Conservation (phyloP, 1,140 invertebrate genomes). For the Drosophila truncata region DNA sequence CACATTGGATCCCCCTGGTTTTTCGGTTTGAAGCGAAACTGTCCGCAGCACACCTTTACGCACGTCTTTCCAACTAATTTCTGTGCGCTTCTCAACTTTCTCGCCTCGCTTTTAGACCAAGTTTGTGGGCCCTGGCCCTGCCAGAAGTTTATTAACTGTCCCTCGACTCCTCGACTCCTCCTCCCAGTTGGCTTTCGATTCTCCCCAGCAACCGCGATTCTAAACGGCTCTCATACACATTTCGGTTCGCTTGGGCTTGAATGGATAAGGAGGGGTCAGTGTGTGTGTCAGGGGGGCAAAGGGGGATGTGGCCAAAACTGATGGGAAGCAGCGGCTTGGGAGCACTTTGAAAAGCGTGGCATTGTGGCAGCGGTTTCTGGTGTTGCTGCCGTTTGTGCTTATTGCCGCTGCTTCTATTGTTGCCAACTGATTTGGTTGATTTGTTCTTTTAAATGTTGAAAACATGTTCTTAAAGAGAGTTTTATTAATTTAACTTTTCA, state of each 20-base stretch:
- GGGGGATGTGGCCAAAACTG: conserved; percentile 4
- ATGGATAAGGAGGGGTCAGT: background rate
- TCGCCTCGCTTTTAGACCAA: conserved; percentile 34
- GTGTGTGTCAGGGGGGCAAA: background rate
- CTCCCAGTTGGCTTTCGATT: conserved; percentile 16
- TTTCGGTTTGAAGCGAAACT: conserved; percentile 38
- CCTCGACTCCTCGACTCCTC: conserved; percentile 20
- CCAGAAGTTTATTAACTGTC: conserved; percentile 68
- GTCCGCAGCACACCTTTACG: conserved; percentile 70
- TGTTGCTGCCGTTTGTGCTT: conserved; percentile 3
- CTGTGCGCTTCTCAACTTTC: conserved; percentile 67
- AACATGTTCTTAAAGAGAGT: background rate
- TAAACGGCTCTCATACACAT: conserved; percentile 69
- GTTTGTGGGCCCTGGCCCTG: conserved; percentile 51
- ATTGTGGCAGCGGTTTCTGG: conserved; percentile 23
- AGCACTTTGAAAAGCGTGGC: conserved; percentile 49
- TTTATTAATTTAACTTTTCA: background rate
- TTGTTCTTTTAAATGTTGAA: background rate
- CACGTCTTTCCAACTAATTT: conserved; percentile 78
- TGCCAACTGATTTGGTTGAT: background rate
- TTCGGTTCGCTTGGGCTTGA: background rate
- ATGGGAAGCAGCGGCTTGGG: conserved; percentile 22
- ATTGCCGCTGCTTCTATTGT: conserved; percentile 2
- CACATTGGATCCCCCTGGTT: conserved; percentile 39
- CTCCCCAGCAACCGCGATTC: conserved; percentile 49